Evolutionary conservation across 2,888 invertebrate genomes (phyloP), one percentile per base, ranked within the genome.

Genomic region (Hydrotaea cyrtoneurina): DNA sequence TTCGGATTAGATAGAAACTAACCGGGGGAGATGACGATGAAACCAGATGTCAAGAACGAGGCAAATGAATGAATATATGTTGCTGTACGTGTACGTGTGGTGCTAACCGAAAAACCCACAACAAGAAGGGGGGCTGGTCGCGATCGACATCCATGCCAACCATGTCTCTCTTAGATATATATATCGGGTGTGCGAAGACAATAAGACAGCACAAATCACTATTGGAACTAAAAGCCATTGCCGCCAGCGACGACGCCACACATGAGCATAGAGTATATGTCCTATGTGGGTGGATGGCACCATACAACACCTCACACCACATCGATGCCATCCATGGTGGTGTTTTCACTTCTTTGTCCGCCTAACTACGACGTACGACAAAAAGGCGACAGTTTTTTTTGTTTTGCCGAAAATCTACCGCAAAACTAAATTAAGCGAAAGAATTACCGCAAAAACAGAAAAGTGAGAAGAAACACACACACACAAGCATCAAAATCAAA

Each of bases 361-460:
- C n/a, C 50, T 46, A 46, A 55, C 31, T 23, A 57, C 46, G 55
- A 69, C 15, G 39, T 17, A 17, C 55, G 31, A 2, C 71, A 23
- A 43, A 76, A 75, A 59, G 71, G 59, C 74, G 64, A 78, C 66
- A 82, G 73, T 78, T 73, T 31, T 31, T 31, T 31, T 31, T 31
- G 2, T 31, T 39, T 73, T 59, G 21, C 43, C 55, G 64, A 23
- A 46, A 71, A 17, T 11, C 10, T 0, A 39, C 26, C 13, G 8
- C 23, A 62, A 43, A 76, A 62, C 53, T 62, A 53, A 64, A 64
- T 76, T 57, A 43, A 66, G 73, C 19, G 55, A 8, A n/a, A 62
- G 10, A 62, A 31, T 4, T 7, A 31, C 7, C 31, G 31, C 31
- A 31, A 31, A 31, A 59, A 23, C 23, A 19, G 19, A 59, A 36